Evolutionary conservation across 2,113 vertebrate species (phyloP).

Genomic region (Acrocephalus kingi): DNA sequence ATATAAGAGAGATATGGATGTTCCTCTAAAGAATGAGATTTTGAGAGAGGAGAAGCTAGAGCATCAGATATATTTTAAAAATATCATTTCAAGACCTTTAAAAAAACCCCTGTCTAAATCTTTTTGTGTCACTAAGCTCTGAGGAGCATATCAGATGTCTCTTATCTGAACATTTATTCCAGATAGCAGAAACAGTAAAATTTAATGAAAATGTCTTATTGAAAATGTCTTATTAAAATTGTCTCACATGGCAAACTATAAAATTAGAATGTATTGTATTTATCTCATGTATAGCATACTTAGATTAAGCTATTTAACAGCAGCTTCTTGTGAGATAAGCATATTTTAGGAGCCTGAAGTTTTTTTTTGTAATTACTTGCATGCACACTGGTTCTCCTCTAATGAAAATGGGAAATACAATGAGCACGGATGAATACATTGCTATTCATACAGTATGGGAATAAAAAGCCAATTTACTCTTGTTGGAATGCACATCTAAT

Average conservation of each 20-base stretch:
- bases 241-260: neutral
- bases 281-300: neutral
- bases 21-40: neutral
- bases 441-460: neutral
- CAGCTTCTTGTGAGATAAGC: neutral
- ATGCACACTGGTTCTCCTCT: neutral
- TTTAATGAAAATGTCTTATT: neutral
- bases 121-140: neutral
- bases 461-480: constrained; percentile 20
- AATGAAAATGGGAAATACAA: constrained; percentile 30
- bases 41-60: neutral
- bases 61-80: neutral
- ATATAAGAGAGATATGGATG: neutral
- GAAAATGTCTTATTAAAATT: neutral
- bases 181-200: constrained; percentile 2
- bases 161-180: neutral
- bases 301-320: neutral
- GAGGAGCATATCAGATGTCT: neutral
- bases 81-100: neutral
- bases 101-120: neutral
- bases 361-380: constrained; percentile 13
- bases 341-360: neutral
- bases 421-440: neutral
- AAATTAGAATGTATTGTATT: neutral
- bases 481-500: constrained; percentile 9